Percentiles rank a stretch among this genome's conserved stretches.
Conservation (phyloP, 1,140 invertebrate genomes). For the Andrena cerasifolii region DNA sequence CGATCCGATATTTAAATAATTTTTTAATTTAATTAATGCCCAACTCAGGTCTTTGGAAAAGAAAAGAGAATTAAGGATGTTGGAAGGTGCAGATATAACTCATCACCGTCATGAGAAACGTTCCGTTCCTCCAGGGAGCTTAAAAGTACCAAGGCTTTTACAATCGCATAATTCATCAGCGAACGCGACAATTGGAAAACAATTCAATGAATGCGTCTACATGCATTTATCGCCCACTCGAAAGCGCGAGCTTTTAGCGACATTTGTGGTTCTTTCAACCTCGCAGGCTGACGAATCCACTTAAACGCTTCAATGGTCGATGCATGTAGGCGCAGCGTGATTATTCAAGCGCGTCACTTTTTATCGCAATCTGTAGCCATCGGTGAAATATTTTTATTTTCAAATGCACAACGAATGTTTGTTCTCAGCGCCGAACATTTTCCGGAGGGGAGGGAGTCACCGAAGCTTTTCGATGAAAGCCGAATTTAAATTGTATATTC, state of each 20-base stretch:
- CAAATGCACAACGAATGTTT: constrained; percentile 14
- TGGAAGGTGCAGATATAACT: no score
- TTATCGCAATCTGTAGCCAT: background rate
- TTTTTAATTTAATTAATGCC: no score
- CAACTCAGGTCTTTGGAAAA: no score
- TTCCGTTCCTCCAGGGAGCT: no score
- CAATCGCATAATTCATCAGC: background rate
- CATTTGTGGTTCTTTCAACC: constrained; percentile 15
- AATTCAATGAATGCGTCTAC: background rate
- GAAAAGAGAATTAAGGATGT: no score
- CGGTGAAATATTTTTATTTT: background rate
- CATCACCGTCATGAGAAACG: no score
- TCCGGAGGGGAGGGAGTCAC: no score
- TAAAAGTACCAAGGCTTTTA: background rate
- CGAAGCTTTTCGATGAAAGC: background rate
- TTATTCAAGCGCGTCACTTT: constrained; percentile 5
- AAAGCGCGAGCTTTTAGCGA: constrained; percentile 1
- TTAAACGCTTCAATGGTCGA: constrained; percentile 35
- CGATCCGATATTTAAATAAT: no score
- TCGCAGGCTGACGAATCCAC: constrained; percentile 21
- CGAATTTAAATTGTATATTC: constrained; percentile 8
- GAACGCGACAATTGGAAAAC: constrained; percentile 1
- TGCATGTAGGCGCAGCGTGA: background rate
- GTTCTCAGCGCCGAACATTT: no score
- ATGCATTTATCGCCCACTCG: background rate